phyloP scores from a whole-genome alignment of 2,888 invertebrate genomes.

The Ariolimax columbianus region DNA sequence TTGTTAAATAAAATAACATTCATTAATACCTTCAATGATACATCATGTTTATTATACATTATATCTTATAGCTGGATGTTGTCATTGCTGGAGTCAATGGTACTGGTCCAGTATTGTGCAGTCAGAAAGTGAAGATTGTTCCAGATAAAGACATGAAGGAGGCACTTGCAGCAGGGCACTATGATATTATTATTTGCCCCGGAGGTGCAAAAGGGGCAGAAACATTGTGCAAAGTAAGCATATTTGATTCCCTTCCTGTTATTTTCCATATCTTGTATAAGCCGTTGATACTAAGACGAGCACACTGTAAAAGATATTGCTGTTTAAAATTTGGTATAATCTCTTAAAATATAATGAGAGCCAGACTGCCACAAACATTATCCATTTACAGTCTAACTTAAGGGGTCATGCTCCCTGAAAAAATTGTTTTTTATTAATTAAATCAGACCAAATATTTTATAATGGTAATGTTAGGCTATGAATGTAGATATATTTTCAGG shows the following conservation, averaged over 20 bases:
- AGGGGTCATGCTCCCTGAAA: no score
- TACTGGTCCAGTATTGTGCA: constrained; percentile 86
- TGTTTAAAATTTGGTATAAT: no score
- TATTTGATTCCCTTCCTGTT: not conserved
- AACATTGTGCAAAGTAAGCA: constrained; percentile 83
- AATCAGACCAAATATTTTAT: no score
- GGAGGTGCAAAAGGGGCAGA: constrained; percentile 93
- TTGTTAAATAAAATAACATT: not conserved
- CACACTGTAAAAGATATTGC: no score
- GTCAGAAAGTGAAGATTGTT: constrained; percentile 88
- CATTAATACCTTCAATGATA: not conserved
- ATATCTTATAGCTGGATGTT: constrained; percentile 84
- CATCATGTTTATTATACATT: not conserved
- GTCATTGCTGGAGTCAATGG: constrained; percentile 90
- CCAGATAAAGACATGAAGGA: constrained; percentile 82
- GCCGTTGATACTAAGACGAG: no score
- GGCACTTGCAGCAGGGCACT: constrained; percentile 76
- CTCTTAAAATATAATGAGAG: no score
- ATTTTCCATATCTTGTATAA: not conserved
- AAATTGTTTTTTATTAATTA: no score
- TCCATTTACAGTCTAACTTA: no score
- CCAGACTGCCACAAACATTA: no score
- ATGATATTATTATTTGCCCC: constrained; percentile 90
- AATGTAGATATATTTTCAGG: no score
- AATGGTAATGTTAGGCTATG: no score